Conservation (phyloP, 64 coral and sea anemone genomes). For the Dendrophyllia cribrosa region DNA sequence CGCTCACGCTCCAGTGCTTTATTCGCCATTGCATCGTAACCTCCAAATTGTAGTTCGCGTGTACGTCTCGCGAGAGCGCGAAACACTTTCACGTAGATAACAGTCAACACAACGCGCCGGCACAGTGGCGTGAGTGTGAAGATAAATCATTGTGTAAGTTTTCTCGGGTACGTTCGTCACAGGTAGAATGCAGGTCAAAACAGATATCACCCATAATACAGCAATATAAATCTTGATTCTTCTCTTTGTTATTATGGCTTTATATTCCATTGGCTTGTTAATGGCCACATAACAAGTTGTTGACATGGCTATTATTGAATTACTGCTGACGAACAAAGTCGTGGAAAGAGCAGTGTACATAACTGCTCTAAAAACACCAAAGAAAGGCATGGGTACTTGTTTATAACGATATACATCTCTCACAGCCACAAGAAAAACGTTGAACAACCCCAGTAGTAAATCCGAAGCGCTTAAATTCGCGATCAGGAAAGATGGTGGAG, state of each 20-base stretch:
- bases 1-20: constrained; percentile 10
- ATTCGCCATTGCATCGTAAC: neutral
- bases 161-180: constrained; percentile 3
- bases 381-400: neutral
- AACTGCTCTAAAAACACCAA: neutral
- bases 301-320: constrained; percentile 17
- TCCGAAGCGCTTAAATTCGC: constrained; percentile 18
- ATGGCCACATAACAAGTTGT: constrained; percentile 16
- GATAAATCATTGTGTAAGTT: constrained; percentile 36
- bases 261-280: constrained; percentile 23
- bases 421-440: constrained; percentile 10
- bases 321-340: neutral
- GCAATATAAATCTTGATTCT: constrained; percentile 26
- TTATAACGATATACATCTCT: constrained; percentile 19
- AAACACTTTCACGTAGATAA: constrained; percentile 11
- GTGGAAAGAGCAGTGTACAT: neutral
- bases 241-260: neutral
- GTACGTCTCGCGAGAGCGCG: constrained; percentile 39
- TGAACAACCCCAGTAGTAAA: constrained; percentile 2
- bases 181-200: constrained; percentile 5
- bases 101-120: constrained; percentile 1
- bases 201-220: constrained; percentile 14
- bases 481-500: neutral
- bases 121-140: constrained; percentile 2
- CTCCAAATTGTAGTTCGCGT: neutral